phyloP scores from a whole-genome alignment of 2,113 vertebrate species.

The Pelecanoides urinatrix region DNA sequence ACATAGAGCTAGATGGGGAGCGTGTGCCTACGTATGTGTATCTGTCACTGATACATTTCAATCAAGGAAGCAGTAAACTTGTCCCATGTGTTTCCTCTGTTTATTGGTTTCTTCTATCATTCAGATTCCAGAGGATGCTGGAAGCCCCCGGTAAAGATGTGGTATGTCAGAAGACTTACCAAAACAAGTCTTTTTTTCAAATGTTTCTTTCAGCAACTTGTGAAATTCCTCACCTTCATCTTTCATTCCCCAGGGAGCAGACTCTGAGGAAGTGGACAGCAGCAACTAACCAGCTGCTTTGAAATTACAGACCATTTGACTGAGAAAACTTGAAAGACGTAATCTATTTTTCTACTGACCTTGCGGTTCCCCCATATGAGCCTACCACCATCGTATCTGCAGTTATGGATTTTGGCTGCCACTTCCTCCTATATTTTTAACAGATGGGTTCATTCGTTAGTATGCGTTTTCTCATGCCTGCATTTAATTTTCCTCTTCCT shows the following conservation, averaged over 20 bases:
- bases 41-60: constrained; percentile 14
- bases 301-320: constrained; percentile 29
- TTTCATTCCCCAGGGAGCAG: neutral
- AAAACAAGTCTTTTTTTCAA: neutral
- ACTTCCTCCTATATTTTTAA: constrained; percentile 38
- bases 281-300: constrained; percentile 23
- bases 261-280: neutral
- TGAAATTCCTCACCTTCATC: constrained; percentile 67
- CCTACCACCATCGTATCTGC: neutral
- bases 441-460: neutral
- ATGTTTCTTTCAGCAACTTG: constrained; percentile 48
- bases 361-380: neutral
- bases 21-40: neutral
- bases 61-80: constrained; percentile 38
- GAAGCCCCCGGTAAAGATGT: neutral
- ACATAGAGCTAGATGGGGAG: neutral
- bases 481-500: constrained; percentile 7
- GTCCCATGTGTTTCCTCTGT: constrained; percentile 40
- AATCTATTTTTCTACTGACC: constrained; percentile 19
- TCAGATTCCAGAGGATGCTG: constrained; percentile 16
- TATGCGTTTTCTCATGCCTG: neutral
- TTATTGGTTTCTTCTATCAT: constrained; percentile 52
- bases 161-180: neutral
- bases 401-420: constrained; percentile 9
- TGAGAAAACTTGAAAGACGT: neutral